phyloP scores from a whole-genome alignment of 2,888 invertebrate species.

The Lycophotia porphyrea region DNA sequence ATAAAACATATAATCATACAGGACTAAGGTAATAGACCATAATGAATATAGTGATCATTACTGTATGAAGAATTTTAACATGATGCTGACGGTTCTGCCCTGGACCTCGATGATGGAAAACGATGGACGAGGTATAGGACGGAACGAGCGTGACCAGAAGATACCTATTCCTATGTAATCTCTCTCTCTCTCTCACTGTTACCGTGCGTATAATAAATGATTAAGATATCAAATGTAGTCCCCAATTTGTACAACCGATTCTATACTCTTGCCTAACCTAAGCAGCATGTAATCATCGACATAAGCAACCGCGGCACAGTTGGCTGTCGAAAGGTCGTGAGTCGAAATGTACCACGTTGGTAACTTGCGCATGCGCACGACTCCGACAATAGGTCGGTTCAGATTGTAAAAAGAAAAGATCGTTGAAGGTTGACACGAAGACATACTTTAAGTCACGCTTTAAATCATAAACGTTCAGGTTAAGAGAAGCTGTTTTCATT shows the following conservation, averaged over 20 bases:
- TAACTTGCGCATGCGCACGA: constrained; percentile 55
- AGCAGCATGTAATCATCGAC: neutral
- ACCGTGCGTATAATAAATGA: neutral
- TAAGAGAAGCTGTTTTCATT: constrained; percentile 1
- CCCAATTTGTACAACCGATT: neutral
- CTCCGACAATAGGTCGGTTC: constrained; percentile 44
- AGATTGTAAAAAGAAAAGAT: constrained; percentile 54
- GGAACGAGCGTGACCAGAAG: neutral
- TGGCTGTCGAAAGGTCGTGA: constrained; percentile 46
- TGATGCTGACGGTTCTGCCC: neutral
- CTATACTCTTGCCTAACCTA: constrained; percentile 30
- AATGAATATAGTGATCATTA: neutral
- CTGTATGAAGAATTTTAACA: neutral
- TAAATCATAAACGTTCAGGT: constrained; percentile 25
- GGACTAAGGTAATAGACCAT: neutral
- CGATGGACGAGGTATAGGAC: neutral
- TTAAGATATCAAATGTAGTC: neutral
- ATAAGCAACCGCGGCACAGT: neutral
- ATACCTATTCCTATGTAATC: neutral
- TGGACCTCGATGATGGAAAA: neutral
- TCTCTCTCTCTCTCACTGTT: neutral
- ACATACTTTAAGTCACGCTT: constrained; percentile 51
- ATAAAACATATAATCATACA: no score
- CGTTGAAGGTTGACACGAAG: constrained; percentile 63
- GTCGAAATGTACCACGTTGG: constrained; percentile 26